Base-by-base conservation (phyloP, 2,888 invertebrate species). In the Eupithecia abbreviata region DNA sequence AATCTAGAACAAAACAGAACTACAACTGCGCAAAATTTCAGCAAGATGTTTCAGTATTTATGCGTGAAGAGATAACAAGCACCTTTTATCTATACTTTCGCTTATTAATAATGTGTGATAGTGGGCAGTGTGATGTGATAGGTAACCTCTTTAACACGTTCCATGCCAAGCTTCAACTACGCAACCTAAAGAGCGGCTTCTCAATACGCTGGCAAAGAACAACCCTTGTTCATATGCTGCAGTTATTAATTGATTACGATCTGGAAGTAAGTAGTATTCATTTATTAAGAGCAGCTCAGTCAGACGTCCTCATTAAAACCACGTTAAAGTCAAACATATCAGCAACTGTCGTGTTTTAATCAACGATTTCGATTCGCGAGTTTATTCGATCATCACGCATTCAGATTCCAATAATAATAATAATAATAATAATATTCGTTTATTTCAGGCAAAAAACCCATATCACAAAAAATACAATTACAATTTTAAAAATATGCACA, bases 271-370 rank as follows among this genome's bases (percentile, higher is more conserved):
- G 15, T 4, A 15, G 13, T 4, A 58, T 6, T 51, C 15, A 51
- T 6, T 4, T 2, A 62, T 62, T 18, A 4, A 62, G 66, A 15
- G 15, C 41, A 66, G 7, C 2, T 15, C 66, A 41, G 15, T 66
- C 74, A 65, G 65, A 51, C 65, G 70, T 42, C 42, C 49, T 49
- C 43, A 49, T 49, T 74, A 62, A 70, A 70, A 74, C 15, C 69
- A n/a, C 55, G 47, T 73, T 69, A 69, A 58, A 73, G 74, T 74
- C 74, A 74, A 74, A 74, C 70, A 62, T 70, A 74, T 74, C 70
- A 49, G 42, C 30, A 74, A 55, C 70, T 49, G 74, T 42, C 74
- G 62, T 13, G 45, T 70, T 62, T 58, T 70, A 73, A 69, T 51
- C 41, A 74, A 74, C 74, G 70, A 70, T 74, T 65, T 42, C 42